These are phyloP conservation scores for Cerastis leucographa DNA, from an alignment of 2,888 invertebrate genomes.

Conservation along the genomic window DNA sequence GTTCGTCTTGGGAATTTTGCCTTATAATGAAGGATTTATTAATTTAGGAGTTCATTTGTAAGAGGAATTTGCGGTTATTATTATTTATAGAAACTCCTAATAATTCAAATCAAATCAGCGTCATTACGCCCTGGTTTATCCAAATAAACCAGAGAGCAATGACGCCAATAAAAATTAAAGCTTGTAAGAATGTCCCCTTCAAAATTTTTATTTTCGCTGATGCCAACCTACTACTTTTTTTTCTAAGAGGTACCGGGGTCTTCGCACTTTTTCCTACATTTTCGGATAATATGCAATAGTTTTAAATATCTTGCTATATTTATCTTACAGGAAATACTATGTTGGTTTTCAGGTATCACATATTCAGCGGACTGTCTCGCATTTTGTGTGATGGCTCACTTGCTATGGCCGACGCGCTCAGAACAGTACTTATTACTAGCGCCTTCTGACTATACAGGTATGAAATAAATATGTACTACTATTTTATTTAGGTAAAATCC, in stretches of 20 bases:
- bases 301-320: not conserved
- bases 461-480: slow-evolving; percentile 2
- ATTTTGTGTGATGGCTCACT: slow-evolving; percentile 98
- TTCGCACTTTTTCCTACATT: not conserved
- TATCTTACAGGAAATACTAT: not conserved
- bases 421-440: slow-evolving; percentile 97
- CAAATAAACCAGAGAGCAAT: not conserved
- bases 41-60: not conserved
- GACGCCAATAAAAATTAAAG: not conserved
- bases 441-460: slow-evolving; percentile 92
- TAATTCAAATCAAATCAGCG: not conserved
- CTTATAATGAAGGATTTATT: not conserved
- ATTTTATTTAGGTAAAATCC: not conserved
- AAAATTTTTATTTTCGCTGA: not conserved
- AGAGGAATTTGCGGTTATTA: not conserved
- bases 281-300: not conserved
- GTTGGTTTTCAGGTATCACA: slow-evolving; percentile 94
- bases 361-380: slow-evolving; percentile 99
- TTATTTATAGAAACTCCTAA: not conserved
- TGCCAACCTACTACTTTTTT: not conserved
- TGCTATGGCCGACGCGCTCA: slow-evolving; percentile 98
- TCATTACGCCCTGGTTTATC: slow-evolving; percentile 1
- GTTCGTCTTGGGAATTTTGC: not conserved
- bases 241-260: not conserved
- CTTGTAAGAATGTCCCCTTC: not conserved